A percentile compares a stretch with the other conserved stretches of the same genome.
Conservation (phyloP, 2,113 vertebrate genomes). For the Solea senegalensis region DNA sequence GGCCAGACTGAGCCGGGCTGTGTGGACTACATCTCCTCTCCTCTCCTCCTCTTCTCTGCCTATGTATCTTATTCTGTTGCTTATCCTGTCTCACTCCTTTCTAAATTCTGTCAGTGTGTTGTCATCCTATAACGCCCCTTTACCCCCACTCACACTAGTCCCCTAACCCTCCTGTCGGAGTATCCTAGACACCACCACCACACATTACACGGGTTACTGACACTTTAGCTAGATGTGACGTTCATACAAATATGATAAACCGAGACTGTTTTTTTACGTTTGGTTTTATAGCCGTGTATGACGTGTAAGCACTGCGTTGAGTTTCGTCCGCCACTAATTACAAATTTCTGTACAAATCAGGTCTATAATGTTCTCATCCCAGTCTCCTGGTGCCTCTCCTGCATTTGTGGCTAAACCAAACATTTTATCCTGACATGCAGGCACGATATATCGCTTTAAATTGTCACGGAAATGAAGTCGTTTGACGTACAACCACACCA, state of each 20-base stretch:
- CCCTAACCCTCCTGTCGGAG: slow-evolving; percentile 38
- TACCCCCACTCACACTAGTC: slow-evolving; percentile 34
- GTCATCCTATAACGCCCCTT: slow-evolving; percentile 21
- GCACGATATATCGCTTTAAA: slow-evolving; percentile 9
- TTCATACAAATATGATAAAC: slow-evolving; percentile 55
- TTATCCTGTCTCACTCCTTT: slow-evolving; percentile 33
- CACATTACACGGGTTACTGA: slow-evolving; percentile 62
- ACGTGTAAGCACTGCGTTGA: slow-evolving; percentile 57
- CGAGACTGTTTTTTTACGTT: slow-evolving; percentile 64
- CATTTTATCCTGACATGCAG: slow-evolving; percentile 26
- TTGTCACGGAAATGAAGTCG: slow-evolving; percentile 13
- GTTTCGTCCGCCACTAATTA: slow-evolving; percentile 42
- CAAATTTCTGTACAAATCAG: slow-evolving; percentile 6
- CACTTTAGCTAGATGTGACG: slow-evolving; percentile 76
- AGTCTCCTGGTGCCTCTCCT: slow-evolving; percentile 12
- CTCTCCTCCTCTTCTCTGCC: slow-evolving; percentile 61
- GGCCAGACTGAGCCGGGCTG: slow-evolving; percentile 64
- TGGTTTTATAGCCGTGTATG: slow-evolving; percentile 67
- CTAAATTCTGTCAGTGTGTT: slow-evolving; percentile 48
- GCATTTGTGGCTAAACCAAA: slow-evolving; percentile 50
- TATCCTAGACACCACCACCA: slow-evolving; percentile 40
- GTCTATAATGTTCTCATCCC: slow-evolving; percentile 29
- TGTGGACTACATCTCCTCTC: slow-evolving; percentile 82
- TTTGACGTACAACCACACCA: slow-evolving; percentile 25
- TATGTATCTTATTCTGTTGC: slow-evolving; percentile 10